Conservation (phyloP, 2,797 vertebrate species). For the Notamacropus eugenii region DNA sequence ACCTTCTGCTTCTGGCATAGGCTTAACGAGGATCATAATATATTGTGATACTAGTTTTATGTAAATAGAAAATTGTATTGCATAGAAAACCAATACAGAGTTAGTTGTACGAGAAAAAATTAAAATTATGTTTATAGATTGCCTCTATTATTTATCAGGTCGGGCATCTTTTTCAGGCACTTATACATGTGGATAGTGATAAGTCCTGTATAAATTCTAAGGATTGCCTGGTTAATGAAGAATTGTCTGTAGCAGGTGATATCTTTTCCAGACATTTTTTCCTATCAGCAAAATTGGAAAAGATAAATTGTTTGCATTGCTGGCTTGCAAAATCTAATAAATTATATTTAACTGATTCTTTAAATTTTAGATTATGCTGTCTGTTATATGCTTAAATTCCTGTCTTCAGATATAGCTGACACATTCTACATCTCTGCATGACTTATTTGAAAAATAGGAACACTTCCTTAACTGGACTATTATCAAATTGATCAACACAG, state of each 20-base stretch:
- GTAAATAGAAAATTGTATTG: neutral
- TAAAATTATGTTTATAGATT: constrained; percentile 32
- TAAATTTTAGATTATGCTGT: constrained; percentile 52
- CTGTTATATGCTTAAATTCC: constrained; percentile 26
- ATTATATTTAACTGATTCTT: constrained; percentile 48
- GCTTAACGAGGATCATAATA: neutral
- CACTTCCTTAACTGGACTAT: constrained; percentile 71
- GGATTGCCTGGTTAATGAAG: constrained; percentile 51
- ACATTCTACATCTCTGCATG: constrained; percentile 60
- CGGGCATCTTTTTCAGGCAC: constrained; percentile 13
- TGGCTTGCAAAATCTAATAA: constrained; percentile 37
- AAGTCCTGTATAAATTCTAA: constrained; percentile 47
- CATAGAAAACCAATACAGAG: constrained; percentile 45
- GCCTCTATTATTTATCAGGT: constrained; percentile 35
- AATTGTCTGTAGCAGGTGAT: constrained; percentile 21
- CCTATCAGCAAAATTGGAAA: constrained; percentile 52
- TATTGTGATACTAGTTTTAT: neutral
- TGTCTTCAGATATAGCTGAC: constrained; percentile 49
- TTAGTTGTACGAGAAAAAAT: constrained; percentile 57
- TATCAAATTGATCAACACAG: constrained; percentile 78
- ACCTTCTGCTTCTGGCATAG: neutral
- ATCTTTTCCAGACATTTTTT: constrained; percentile 53
- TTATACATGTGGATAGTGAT: constrained; percentile 50
- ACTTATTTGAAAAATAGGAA: constrained; percentile 71
- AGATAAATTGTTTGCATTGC: constrained; percentile 53